Percentiles rank a stretch among this genome's conserved stretches.
phyloP scores from a whole-genome alignment of 2,888 invertebrate species.

The Rhagonycha fulva region DNA sequence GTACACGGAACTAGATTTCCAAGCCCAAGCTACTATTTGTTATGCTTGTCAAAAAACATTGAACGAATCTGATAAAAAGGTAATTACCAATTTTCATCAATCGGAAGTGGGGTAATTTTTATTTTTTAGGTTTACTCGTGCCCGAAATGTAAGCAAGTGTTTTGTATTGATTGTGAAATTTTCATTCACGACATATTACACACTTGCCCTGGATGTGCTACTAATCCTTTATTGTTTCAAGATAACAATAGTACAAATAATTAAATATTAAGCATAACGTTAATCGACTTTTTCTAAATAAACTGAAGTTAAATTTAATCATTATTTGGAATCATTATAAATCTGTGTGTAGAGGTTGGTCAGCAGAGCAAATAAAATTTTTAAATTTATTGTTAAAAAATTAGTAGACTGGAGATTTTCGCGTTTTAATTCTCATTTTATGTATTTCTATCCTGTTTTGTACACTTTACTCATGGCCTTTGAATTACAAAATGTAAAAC shows the following conservation, averaged over 20 bases:
- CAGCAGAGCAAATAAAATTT: no score
- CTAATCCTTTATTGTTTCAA: slow-evolving; percentile 61
- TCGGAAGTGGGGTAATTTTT: slow-evolving; percentile 8
- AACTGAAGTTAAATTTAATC: no score
- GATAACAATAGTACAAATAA: slow-evolving; percentile 22
- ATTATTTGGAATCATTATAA: no score
- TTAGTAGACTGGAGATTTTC: no score
- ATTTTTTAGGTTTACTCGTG: slow-evolving; percentile 78
- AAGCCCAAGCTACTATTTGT: slow-evolving; percentile 64
- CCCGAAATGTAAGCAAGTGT: slow-evolving; percentile 75
- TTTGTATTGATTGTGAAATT: slow-evolving; percentile 95
- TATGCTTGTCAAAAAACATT: slow-evolving; percentile 78
- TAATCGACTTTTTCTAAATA: no score
- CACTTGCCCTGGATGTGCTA: slow-evolving; percentile 96
- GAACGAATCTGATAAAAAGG: slow-evolving; percentile 72
- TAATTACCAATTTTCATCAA: slow-evolving; percentile 48
- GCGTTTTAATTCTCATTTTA: no score
- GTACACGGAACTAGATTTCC: slow-evolving; percentile 73
- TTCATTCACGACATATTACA: slow-evolving; percentile 93
- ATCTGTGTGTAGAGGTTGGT: no score
- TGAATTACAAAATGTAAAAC: no score
- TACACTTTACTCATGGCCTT: no score
- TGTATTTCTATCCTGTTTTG: no score
- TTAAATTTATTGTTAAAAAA: no score
- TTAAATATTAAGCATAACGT: not conserved